Evolutionary conservation across 2,113 vertebrate species (phyloP).

Genomic region (Otolemur garnettii): DNA sequence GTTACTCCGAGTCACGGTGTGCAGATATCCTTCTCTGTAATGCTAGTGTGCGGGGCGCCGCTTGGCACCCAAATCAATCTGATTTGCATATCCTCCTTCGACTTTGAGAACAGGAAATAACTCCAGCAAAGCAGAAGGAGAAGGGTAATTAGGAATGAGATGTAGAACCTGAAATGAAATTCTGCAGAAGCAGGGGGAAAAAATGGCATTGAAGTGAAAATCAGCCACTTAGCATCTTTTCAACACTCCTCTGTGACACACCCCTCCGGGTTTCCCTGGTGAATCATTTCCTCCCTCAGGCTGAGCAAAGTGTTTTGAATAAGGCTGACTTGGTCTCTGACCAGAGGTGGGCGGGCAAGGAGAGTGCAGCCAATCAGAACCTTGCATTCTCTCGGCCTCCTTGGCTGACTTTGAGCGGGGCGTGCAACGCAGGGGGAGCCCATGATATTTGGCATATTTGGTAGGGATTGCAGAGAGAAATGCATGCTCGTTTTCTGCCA

Average conservation of each 20-base stretch:
- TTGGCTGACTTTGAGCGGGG: background rate
- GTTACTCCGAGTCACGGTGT: background rate
- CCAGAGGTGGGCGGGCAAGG: background rate
- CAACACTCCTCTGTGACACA: background rate
- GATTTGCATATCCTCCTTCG: background rate
- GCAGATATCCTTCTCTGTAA: background rate
- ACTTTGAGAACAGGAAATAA: conserved; percentile 12
- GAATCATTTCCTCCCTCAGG: background rate
- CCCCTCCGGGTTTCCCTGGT: background rate
- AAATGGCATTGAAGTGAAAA: background rate
- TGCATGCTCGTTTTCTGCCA: background rate
- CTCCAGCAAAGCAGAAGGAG: conserved; percentile 7
- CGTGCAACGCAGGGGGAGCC: background rate
- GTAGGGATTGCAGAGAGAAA: background rate
- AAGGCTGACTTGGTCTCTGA: background rate
- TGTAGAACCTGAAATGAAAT: conserved; percentile 31
- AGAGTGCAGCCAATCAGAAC: background rate
- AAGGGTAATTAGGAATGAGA: background rate
- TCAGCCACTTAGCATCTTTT: background rate
- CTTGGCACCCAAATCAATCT: background rate
- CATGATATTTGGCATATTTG: background rate
- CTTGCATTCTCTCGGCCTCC: background rate
- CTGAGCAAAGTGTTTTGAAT: background rate
- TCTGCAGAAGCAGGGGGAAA: background rate
- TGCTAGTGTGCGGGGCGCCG: too few relatives aligned